These are phyloP conservation scores for Cheiracanthium punctorium DNA, from an alignment of 2,888 invertebrate species.

Conservation along the genomic window DNA sequence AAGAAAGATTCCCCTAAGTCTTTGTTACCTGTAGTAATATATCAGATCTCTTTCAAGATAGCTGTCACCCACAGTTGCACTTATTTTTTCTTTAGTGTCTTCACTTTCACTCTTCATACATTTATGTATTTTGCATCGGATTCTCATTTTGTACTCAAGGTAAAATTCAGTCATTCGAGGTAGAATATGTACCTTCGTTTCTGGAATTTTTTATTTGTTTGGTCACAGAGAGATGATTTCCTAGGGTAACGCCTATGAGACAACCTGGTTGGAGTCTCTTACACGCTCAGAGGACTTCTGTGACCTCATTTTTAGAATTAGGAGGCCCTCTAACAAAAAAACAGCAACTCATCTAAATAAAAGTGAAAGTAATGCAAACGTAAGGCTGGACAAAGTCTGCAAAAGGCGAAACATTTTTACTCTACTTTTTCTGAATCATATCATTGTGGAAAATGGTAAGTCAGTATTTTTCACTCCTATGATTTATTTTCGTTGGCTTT, in stretches of 20 bases:
- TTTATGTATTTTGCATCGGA: conserved; percentile 20
- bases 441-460: too few species aligned
- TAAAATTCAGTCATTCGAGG: conserved; percentile 47
- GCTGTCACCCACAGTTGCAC: not conserved
- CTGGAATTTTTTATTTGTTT: conserved; percentile 24
- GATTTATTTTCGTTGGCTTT: too few species aligned
- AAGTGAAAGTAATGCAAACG: not conserved
- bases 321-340: conserved; percentile 47
- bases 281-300: conserved; percentile 45
- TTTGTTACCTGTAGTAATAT: not conserved
- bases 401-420: too few species aligned
- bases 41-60: not conserved
- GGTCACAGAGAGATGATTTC: conserved; percentile 44
- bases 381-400: not conserved
- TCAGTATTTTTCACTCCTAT: too few species aligned
- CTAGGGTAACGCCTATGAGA: conserved; percentile 29
- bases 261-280: not conserved
- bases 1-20: not conserved
- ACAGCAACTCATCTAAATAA: conserved; percentile 47
- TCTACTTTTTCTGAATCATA: too few species aligned
- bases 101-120: conserved; percentile 31
- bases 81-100: not conserved
- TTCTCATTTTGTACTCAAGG: conserved; percentile 42
- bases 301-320: conserved; percentile 61
- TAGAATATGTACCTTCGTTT: conserved; percentile 44